Base-by-base conservation (phyloP, 2,797 vertebrate species). In the Rhynchotus rufescens region DNA sequence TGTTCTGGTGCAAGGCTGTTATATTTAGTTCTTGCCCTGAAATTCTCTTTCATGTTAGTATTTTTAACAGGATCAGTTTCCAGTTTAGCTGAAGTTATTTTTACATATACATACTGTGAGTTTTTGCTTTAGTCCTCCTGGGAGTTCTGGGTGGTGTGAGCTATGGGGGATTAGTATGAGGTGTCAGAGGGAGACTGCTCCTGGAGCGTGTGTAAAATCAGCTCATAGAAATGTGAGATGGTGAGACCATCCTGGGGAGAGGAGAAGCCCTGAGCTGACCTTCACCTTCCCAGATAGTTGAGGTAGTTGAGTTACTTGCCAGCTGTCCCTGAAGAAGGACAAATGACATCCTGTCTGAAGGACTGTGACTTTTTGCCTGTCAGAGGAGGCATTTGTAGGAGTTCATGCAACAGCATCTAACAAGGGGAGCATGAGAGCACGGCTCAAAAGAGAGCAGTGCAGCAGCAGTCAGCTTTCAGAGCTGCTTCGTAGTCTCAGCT, bases 161-260 rank as follows among this genome's bases (percentile, higher is more conserved):
- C 79, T 77, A 51, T 34, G 28, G 78, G 57, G 83, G 61, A 88
- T 94, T 92, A 89, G 84, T 9, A 73, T 73, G n/a, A 80, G 65
- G 80, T 0, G 3, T 52, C 85, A 57, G 64, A 16, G 52, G 64
- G 26, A 52, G 38, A 21, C 68, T 68, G 78, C 79, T 94, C 88
- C 81, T 90, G 52, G 28, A 74, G 61, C 1, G 1, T 42, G 28
- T 34, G 49, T 87, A 51, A 90, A 91, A 91, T 47, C 91, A 84
- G 72, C 38, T 54, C 57, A 72, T 56, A 78, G 95, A 94, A 96
- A 97, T 88, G 47, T 76, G 89, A 73, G 71, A 91, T 64, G 87
- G 47, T 76, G 89, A 73, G 71, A 91, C 66, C 68, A 16, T 47
- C 57, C 64, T 71, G 69, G 73, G 91, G 92, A 94, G 84, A 94